Base-by-base conservation (phyloP, 2,888 invertebrate genomes). In the Ormyrus labotus region DNA sequence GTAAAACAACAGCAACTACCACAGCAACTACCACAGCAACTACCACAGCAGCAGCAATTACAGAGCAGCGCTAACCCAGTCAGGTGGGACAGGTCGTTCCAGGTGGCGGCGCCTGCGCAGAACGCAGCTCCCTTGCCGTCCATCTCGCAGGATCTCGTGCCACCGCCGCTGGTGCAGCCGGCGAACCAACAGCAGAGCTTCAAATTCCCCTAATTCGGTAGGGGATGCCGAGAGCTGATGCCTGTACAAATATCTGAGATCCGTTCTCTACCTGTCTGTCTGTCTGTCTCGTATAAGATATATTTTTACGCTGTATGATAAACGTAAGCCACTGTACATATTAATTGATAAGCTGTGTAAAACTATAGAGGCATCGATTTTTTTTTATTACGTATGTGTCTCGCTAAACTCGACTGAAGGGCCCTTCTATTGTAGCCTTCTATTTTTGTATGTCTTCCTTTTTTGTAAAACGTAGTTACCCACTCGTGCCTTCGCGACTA, bases 71-170 rank as follows among this genome's bases (percentile, higher is more conserved):
- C 82, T 6, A 87, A 87, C 13, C 86, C 86, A 19, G 81, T 87
- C 11, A 84, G 85, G 58, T 88, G 88, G 89, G 85, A 87, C 50
- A 85, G 88, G 71, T 88, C 89, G 6, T 86, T 85, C n/a, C 82
- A 85, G 63, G 82, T 47, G 34, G 19, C 71, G 6, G 19, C 57
- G n/a, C 13, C 73, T 50, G 73, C 51, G 19, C 53, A 11, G 57
- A 71, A 10, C 6, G 64, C 77, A 53, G 68, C 75, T 0, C 77
- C 74, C 19, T 50, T 82, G 10, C 82, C 86, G 0, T 84, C 88
- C 8, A 86, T 89, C 45, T 87, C 87, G 11, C 88, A 89, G 63
- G 89, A 89, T 71, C 81, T 90, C 63, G 85, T 88, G 19, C 90
- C 90, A 13, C 90, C 90, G 8, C 87, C 82, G 13, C 58, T 78